Evolutionary conservation across 2,113 vertebrate genomes (phyloP).

Genomic region (Daboia siamensis): DNA sequence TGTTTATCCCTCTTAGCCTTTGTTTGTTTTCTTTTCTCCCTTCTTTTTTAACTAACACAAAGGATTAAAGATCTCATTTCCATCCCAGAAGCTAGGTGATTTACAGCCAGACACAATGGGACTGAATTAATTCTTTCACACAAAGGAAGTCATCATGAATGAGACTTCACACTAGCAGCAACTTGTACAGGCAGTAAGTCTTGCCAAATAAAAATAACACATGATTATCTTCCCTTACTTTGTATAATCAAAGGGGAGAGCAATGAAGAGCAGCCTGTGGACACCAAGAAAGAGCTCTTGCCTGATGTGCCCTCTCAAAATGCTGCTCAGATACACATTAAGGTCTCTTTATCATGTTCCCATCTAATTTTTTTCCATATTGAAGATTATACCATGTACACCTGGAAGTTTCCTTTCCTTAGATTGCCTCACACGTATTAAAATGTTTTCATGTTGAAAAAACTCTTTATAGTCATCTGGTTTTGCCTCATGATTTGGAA

Average conservation of each 20-base stretch:
- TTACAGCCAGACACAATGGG: background rate
- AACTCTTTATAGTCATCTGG: background rate
- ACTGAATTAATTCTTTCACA: background rate
- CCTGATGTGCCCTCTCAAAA: background rate
- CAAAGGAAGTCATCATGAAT: background rate
- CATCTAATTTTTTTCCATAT: background rate
- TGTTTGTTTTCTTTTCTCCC: background rate
- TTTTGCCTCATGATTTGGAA: background rate
- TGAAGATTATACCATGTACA: background rate
- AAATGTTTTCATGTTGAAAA: background rate
- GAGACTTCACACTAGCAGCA: background rate
- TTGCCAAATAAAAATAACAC: background rate
- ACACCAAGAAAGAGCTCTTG: background rate
- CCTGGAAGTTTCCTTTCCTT: background rate
- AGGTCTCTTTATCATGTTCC: background rate
- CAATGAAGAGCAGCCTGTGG: background rate
- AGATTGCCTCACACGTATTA: background rate
- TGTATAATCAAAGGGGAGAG: background rate
- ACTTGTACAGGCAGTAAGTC: background rate
- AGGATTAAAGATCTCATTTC: background rate
- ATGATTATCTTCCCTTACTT: background rate
- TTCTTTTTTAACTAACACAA: background rate
- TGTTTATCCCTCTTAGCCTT: background rate
- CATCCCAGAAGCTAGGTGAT: background rate
- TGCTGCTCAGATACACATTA: background rate